These are phyloP conservation scores for Antigone vipio DNA, from an alignment of 2,113 vertebrate species.

Conservation along the genomic window DNA sequence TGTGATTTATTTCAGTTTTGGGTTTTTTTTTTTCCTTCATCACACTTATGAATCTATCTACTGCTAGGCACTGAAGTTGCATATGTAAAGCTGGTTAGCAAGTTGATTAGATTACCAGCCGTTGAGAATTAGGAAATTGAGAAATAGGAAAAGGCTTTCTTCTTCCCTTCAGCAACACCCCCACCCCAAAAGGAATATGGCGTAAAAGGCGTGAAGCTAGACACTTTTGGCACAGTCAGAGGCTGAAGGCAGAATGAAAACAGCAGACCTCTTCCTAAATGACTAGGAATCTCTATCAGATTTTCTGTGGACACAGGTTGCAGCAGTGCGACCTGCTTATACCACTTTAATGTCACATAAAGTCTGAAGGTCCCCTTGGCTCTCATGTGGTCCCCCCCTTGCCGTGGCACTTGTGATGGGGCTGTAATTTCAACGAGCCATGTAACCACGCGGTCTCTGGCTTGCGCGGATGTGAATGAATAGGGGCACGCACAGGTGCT, in stretches of 20 bases:
- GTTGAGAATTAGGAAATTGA: background rate
- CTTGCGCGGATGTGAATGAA: background rate
- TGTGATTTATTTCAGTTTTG: background rate
- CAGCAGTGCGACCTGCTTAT: background rate
- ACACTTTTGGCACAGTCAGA: background rate
- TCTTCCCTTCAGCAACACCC: background rate
- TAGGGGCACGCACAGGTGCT: background rate
- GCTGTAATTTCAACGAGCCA: background rate
- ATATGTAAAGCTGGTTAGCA: background rate
- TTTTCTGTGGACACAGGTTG: background rate
- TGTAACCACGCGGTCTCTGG: background rate
- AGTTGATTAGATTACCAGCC: background rate
- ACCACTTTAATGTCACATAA: background rate
- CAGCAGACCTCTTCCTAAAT: background rate
- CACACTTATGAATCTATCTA: background rate
- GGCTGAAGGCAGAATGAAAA: background rate
- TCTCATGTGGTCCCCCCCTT: fast-evolving
- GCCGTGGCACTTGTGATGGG: background rate
- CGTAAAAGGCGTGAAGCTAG: background rate
- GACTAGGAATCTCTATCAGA: fast-evolving
- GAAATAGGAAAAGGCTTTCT: background rate
- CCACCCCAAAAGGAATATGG: background rate
- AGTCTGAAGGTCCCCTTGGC: background rate
- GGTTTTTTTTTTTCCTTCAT: background rate
- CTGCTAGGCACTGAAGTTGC: background rate